Evolutionary conservation across 2,113 vertebrate genomes (phyloP), one percentile per base, ranked within the genome.

Genomic region (Cettia cetti): DNA sequence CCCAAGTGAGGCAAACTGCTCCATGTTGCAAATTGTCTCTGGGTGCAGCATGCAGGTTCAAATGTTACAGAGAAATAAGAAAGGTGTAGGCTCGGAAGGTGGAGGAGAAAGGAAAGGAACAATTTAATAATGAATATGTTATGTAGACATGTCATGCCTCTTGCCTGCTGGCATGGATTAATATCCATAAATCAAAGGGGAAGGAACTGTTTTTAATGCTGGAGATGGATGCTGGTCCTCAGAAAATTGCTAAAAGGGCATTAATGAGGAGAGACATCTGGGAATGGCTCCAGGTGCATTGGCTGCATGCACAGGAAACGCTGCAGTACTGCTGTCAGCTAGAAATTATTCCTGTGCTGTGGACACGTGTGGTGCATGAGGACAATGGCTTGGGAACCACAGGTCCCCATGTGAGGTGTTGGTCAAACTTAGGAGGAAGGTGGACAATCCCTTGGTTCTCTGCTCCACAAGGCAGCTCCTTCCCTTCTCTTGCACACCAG

Each of bases 171-270:
- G 96, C 90, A 49, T 86, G 71, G 90, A 89, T 90, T 91, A 94
- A 95, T 59, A 88, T 86, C 95, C 94, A 97, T 97, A 97, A 95
- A 97, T 97, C 96, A 96, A 91, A 89, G 71, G 90, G 76, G 83
- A 97, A 97, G 84, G 92, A 81, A 82, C 84, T 91, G 69, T 56
- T 96, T 96, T 96, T 93, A 97, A 94, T 95, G 96, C 94, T 96
- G 85, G 84, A 79, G 91, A 94, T 94, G 93, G 95, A 93, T 90
- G 94, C 89, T 82, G 70, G 80, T 94, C 93, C 95, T 82, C 68
- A 92, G 85, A 94, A 96, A 89, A 96, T 90, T 93, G 82, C 95
- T 87, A 84, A 92, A 87, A 94, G 96, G 94, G 82, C 85, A 96
- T 95, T 94, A 96, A 95, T 94, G 90, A 90, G 81, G 87, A 89